Evolutionary conservation across 2,888 invertebrate species (phyloP).

Genomic region (Pterobdella sp.): DNA sequence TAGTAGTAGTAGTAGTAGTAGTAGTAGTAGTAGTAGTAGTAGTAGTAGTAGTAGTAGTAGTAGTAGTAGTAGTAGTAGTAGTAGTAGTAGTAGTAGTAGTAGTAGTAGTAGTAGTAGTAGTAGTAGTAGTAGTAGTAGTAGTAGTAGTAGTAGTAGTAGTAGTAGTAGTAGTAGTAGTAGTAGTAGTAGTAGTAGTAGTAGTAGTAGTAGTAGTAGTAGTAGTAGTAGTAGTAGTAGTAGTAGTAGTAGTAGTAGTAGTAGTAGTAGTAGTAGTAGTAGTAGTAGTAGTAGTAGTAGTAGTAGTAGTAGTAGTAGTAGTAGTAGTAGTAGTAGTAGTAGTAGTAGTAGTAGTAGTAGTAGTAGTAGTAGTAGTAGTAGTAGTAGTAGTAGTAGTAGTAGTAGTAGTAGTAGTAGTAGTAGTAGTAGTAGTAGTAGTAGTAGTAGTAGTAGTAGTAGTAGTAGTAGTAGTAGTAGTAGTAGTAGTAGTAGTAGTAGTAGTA

Average conservation of each 20-base stretch:
- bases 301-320: conserved; percentile 21
- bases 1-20: conserved; percentile 25
- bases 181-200: conserved; percentile 21
- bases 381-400: conserved; percentile 21
- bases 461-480: conserved; percentile 22
- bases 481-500: conserved; percentile 28
- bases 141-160: conserved; percentile 21
- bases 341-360: conserved; percentile 21
- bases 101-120: conserved; percentile 21
- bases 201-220: conserved; percentile 21
- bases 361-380: conserved; percentile 19
- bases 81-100: conserved; percentile 13
- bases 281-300: conserved; percentile 21
- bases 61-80: conserved; percentile 2
- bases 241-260: conserved; percentile 21
- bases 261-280: conserved; percentile 21
- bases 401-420: no score
- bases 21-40: conserved; percentile 22
- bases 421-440: no score
- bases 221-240: conserved; percentile 21
- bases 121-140: conserved; percentile 21
- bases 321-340: conserved; percentile 21
- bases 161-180: conserved; percentile 21
- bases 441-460: no score
- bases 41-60: conserved; percentile 9